Conservation (phyloP, 2,888 invertebrate species). For the Chironomus riparius region DNA sequence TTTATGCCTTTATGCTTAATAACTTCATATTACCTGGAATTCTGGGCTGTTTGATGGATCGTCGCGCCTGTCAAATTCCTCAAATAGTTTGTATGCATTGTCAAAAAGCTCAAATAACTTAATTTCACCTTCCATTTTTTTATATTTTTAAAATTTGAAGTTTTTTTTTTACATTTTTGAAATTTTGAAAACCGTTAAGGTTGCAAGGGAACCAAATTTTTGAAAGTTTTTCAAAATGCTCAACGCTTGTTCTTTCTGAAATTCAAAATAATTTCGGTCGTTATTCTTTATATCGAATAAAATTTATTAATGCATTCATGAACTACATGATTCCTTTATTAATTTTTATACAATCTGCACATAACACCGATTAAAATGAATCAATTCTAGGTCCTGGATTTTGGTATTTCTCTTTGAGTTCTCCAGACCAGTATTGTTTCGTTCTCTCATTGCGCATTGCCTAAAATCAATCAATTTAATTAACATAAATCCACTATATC, state of each 20-base stretch:
- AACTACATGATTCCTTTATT: not conserved
- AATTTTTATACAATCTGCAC: not conserved
- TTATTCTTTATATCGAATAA: not conserved
- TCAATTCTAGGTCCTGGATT: not conserved
- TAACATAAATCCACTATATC: not conserved
- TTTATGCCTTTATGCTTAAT: not conserved
- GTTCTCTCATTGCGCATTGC: conserved; percentile 55
- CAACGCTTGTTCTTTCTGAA: no score
- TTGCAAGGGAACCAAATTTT: no score
- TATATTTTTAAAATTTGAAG: not conserved
- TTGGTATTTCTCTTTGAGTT: conserved; percentile 40
- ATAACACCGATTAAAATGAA: not conserved
- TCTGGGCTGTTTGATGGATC: conserved; percentile 61
- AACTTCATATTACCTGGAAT: conserved; percentile 52
- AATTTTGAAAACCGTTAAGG: no score
- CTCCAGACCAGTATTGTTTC: conserved; percentile 51
- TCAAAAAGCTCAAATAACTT: conserved; percentile 48
- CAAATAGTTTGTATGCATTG: conserved; percentile 58
- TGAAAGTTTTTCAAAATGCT: no score
- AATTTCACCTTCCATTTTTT: conserved; percentile 3
- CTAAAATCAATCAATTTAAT: conserved; percentile 33
- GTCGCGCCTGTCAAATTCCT: conserved; percentile 54
- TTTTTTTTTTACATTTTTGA: no score
- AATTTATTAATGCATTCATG: not conserved
- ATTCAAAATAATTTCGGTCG: not conserved